Evolutionary conservation across 2,888 invertebrate species (phyloP).

Genomic region (Mesoligia furuncula): DNA sequence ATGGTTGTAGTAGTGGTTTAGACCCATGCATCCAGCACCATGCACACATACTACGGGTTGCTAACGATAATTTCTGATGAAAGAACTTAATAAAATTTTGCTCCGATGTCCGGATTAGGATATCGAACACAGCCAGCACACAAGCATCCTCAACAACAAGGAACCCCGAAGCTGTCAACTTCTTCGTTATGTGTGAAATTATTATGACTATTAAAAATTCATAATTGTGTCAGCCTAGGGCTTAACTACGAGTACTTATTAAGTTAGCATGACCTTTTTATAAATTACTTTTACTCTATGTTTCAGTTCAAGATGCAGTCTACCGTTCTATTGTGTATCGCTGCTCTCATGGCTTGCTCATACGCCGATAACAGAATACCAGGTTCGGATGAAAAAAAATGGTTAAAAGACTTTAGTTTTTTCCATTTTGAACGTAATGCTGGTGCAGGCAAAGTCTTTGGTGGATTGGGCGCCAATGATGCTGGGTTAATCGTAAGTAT

Average conservation of each 20-base stretch:
- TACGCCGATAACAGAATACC: conserved; percentile 29
- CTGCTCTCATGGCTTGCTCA: conserved; percentile 25
- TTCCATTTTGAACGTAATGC: conserved; percentile 60
- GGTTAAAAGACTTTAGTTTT: conserved; percentile 6
- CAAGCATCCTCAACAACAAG: no score
- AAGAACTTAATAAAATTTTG: background rate
- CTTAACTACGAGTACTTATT: no score
- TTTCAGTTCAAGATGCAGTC: conserved; percentile 66
- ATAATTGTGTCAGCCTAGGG: no score
- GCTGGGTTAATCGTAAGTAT: conserved; percentile 76
- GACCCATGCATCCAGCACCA: background rate
- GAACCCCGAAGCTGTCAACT: no score
- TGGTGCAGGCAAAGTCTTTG: conserved; percentile 73
- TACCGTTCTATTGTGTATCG: conserved; percentile 40
- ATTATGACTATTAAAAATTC: no score
- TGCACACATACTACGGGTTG: background rate
- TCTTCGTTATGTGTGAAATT: no score
- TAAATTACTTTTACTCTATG: background rate
- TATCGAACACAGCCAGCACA: no score
- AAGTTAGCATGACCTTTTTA: no score
- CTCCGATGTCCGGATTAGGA: no score
- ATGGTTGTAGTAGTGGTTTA: background rate
- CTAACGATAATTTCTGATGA: background rate
- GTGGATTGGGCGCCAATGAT: conserved; percentile 76
- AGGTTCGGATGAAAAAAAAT: background rate